Evolutionary conservation across 1,140 invertebrate species (phyloP), one percentile per base, ranked within the genome.

Genomic region (Drosophila repletoides): DNA sequence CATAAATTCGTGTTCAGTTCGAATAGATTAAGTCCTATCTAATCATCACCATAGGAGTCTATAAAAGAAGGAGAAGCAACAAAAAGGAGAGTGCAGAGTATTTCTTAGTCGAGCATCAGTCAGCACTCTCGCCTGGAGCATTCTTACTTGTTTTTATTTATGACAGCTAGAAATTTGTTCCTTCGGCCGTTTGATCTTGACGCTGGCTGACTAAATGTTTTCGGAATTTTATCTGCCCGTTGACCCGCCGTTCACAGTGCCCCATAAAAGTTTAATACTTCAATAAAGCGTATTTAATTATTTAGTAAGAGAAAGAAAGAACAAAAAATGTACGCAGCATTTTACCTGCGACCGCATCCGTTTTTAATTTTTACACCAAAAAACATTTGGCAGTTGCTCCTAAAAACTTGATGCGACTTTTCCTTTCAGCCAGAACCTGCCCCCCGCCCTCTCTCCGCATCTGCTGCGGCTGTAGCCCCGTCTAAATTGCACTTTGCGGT

Each of bases 401-500:
- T 36, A 60, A 72, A n/a, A n/a, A n/a, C 70, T 73, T 59, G 46
- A 60, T 63, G 56, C 38, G 56, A 68, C 53, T 74, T 70, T 73
- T 55, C 29, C 51, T 38, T 45, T 68, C 40, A 31, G 43, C 38
- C 2, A 34, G 6, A 15, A 22, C 17, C 36, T 64, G 34, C 45
- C 46, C n/a, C n/a, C n/a, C 48, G 46, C 64, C 52, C 56, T 48
- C 59, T 66, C 28, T 10, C 34, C 14, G 17, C 38, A 53, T 45
- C 19, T 40, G 12, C 26, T n/a, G 21, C 9, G 19, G n/a, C n/a
- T 21, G 36, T 52, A 21, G 6, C 14, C 26, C 49, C 59, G 49
- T 61, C 63, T 83, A 79, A 84, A 86, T 74, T 84, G 74, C 75
- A 86, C 74, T 84, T 84, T 79, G 80, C 71, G 74, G 75, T 67